Evolutionary conservation across 1,140 invertebrate species (phyloP).

Genomic region (Yoshiicerus persimilis): DNA sequence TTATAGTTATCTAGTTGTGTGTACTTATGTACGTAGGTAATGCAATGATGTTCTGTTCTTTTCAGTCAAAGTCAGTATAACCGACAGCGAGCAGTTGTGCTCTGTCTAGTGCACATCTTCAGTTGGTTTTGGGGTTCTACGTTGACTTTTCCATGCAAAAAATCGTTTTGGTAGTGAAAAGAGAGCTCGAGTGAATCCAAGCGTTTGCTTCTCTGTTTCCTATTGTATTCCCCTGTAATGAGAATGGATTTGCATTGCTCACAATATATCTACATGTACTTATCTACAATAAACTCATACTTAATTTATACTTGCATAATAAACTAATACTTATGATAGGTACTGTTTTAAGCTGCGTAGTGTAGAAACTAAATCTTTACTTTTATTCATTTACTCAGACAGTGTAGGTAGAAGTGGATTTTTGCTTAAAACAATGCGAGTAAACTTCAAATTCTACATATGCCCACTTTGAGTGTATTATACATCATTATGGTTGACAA

Average conservation of each 20-base stretch:
- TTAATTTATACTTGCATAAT: not conserved
- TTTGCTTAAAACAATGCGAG: not conserved
- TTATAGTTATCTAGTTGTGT: no score
- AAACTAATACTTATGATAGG: no score
- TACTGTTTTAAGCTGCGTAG: no score
- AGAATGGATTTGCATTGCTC: not conserved
- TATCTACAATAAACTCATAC: no score
- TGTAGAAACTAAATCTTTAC: no score
- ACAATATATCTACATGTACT: not conserved
- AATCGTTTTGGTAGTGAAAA: slow-evolving; percentile 7
- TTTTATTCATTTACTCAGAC: not conserved
- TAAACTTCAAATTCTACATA: not conserved
- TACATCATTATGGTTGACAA: not conserved
- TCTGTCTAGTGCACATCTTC: not conserved
- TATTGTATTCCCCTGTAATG: not conserved
- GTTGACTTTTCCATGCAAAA: not conserved
- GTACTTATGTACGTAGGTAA: no score
- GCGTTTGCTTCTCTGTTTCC: not conserved
- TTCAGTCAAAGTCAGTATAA: not conserved
- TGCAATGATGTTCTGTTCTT: not conserved
- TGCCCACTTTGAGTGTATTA: not conserved
- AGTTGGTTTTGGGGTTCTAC: not conserved
- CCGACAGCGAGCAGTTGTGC: not conserved
- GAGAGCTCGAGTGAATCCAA: slow-evolving; percentile 28
- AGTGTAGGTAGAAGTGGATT: not conserved